Conservation (phyloP, 2,888 invertebrate genomes). For the Eutolmus rufibarbis region DNA sequence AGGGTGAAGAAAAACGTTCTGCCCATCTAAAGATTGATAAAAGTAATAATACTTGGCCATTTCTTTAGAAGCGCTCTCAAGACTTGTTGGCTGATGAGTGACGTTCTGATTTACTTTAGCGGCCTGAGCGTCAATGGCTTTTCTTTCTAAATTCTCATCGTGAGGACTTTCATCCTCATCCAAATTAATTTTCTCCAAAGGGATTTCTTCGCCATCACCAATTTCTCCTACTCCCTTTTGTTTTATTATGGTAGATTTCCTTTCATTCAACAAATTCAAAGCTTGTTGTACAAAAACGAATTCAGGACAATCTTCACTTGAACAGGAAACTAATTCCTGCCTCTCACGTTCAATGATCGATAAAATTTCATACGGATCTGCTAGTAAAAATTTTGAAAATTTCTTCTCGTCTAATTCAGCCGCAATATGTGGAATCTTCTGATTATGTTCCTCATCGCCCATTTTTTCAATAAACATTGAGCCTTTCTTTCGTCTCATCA, state of each 20-base stretch:
- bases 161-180: background rate
- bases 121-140: background rate
- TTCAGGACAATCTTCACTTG: constrained; percentile 80
- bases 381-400: constrained; percentile 78
- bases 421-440: constrained; percentile 62
- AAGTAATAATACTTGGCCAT: constrained; percentile 56
- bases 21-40: constrained; percentile 83
- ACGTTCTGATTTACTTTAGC: background rate
- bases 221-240: background rate
- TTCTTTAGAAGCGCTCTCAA: background rate
- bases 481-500: constrained; percentile 86
- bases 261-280: constrained; percentile 68
- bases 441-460: constrained; percentile 53
- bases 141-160: background rate
- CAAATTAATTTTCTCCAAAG: background rate
- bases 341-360: constrained; percentile 79
- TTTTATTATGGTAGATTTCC: constrained; percentile 53
- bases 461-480: constrained; percentile 58
- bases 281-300: constrained; percentile 87
- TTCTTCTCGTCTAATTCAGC: constrained; percentile 62
- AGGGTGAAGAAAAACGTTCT: constrained; percentile 89
- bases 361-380: constrained; percentile 72
- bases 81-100: background rate
- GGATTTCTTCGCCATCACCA: background rate
- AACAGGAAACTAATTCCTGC: constrained; percentile 70